Conservation (phyloP, 2,113 vertebrate species). For the Micromys minutus region DNA sequence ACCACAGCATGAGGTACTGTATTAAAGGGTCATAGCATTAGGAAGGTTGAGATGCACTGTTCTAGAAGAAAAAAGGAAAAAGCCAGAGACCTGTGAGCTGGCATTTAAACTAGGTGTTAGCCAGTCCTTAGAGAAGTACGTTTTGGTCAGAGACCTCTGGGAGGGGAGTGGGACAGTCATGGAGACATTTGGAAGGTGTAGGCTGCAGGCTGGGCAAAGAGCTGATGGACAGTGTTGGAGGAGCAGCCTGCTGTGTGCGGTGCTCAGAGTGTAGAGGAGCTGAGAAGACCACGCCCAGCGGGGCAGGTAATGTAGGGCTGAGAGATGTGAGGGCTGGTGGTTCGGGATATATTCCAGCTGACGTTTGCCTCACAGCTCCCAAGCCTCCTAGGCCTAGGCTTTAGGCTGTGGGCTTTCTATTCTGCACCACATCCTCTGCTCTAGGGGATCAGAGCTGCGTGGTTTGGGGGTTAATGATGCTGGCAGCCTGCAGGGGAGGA, state of each 20-base stretch:
- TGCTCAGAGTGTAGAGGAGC: not conserved
- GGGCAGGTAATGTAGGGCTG: not conserved
- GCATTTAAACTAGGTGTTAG: not conserved
- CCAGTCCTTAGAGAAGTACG: not conserved
- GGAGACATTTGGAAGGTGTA: not conserved
- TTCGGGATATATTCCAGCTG: rapidly evolving
- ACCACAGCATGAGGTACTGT: not conserved
- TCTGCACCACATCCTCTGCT: not conserved
- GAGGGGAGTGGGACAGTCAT: too few species aligned
- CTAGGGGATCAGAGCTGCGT: not conserved
- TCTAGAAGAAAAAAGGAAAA: not conserved
- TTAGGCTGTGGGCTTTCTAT: not conserved
- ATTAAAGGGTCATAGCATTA: not conserved
- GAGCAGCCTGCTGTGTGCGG: not conserved
- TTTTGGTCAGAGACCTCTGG: not conserved
- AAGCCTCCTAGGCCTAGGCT: not conserved
- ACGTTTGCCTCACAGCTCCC: rapidly evolving
- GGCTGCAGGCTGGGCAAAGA: not conserved
- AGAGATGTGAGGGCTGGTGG: not conserved
- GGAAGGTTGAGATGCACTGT: not conserved
- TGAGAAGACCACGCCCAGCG: not conserved
- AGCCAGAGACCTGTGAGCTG: not conserved
- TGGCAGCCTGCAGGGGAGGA: not conserved
- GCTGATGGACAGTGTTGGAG: not conserved
- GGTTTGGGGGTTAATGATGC: not conserved